These are phyloP conservation scores for Pelmatolapia mariae DNA, from an alignment of 2,113 vertebrate genomes.

Conservation along the genomic window DNA sequence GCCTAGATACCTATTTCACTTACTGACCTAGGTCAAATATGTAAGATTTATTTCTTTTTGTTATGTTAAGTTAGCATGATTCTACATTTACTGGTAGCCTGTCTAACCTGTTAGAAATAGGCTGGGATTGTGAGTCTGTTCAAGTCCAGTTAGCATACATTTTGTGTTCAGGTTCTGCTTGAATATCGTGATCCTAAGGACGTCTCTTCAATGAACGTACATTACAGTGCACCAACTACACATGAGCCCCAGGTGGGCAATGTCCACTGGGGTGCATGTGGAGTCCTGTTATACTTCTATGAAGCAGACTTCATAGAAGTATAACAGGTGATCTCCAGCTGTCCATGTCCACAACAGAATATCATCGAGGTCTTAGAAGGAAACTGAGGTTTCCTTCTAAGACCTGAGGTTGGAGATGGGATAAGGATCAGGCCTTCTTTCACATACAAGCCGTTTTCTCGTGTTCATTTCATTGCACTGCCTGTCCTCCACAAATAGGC, in stretches of 20 bases:
- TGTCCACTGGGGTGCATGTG: background rate
- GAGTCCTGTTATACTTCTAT: background rate
- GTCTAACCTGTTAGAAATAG: background rate
- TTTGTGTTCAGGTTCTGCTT: background rate
- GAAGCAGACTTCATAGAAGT: background rate
- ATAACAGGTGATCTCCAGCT: background rate
- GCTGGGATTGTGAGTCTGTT: background rate
- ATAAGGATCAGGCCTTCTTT: background rate
- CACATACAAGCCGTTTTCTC: fast-evolving
- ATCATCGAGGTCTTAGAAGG: background rate
- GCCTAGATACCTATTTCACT: background rate
- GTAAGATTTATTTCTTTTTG: background rate
- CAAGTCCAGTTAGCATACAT: background rate
- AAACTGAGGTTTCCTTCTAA: background rate
- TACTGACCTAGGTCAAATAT: background rate
- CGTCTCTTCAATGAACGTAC: fast-evolving
- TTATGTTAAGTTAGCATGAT: background rate
- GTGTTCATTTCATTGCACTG: background rate
- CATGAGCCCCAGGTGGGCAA: background rate
- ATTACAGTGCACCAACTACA: background rate
- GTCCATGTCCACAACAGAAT: fast-evolving
- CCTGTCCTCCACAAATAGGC: background rate
- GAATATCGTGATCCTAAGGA: background rate
- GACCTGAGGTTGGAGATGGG: fast-evolving
- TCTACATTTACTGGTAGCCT: background rate